Evolutionary conservation across 2,888 invertebrate species (phyloP), one percentile per base, ranked within the genome.

Genomic region (Myopa tessellatipennis): DNA sequence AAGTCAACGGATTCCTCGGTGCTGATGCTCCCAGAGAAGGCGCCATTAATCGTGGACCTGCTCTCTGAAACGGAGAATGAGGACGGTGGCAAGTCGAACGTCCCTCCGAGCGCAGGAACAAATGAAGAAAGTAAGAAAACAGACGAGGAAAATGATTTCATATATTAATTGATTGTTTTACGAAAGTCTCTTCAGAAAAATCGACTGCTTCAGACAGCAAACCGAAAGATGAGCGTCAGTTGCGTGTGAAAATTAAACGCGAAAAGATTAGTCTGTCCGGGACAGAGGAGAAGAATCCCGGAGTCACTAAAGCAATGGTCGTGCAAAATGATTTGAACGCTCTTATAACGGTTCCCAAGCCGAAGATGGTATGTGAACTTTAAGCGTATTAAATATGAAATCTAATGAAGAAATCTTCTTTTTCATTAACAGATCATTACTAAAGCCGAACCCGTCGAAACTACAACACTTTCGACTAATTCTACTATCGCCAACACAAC

Each of bases 161-260:
- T 61, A 8, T n/a, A 61, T 61, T 26, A 26, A 14, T n/a, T 45
- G 55, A 52, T 55, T 55, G 1, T 45, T 52, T 50, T 14, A 36
- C 34, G 10, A 12, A 40, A 10, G 3, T 26, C 1, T 38, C 34
- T 70, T n/a, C 40, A 36, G 16, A 68, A 55, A 1, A 36, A 18
- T 16, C 40, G 4, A 16, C 26, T 18, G 14, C 40, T 26, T 58
- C 36, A 12, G 63, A 67, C 1, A 14, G 38, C 14, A 38, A 38
- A 38, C 6, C 14, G 34, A 65, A 65, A 34, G 80, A 71, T 50
- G 12, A 69, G 4, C 82, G 82, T 40, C 36, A 71, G 12, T n/a
- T 86, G 8, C 82, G 85, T 4, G 75, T 87, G 3, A 83, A 82
- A 77, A 76, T 87, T 14, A 87, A 87, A 77, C 84, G 86, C 0